Evolutionary conservation across 2,888 invertebrate species (phyloP).

Genomic region (Acleris holmiana): DNA sequence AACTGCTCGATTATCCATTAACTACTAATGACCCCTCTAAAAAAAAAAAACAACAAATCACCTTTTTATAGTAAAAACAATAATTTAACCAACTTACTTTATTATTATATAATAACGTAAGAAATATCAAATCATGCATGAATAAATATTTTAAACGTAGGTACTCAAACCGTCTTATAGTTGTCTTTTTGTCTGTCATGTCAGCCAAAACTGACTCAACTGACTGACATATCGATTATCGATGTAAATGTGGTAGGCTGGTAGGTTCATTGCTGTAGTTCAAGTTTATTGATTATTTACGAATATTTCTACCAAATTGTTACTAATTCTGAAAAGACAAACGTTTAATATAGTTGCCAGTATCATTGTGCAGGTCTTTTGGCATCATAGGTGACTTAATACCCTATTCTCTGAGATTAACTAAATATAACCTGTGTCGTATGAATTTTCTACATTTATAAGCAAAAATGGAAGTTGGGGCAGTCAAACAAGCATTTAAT

Average conservation of each 20-base stretch:
- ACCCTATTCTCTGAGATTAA: not conserved
- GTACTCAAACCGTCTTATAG: too few species aligned
- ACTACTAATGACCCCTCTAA: too few species aligned
- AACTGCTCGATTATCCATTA: not conserved
- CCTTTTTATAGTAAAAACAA: too few species aligned
- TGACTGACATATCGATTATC: too few species aligned
- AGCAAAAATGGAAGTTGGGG: conserved; percentile 74
- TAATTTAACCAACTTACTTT: too few species aligned
- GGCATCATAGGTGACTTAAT: not conserved
- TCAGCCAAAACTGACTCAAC: not conserved
- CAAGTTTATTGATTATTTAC: not conserved
- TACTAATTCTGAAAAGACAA: not conserved
- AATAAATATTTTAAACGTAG: too few species aligned
- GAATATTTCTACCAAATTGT: not conserved
- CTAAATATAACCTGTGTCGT: conserved; percentile 45
- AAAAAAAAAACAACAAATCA: too few species aligned
- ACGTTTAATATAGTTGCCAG: not conserved
- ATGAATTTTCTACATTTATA: conserved; percentile 12
- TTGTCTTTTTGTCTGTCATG: too few species aligned
- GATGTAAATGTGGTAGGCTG: conserved; percentile 3
- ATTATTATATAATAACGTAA: too few species aligned
- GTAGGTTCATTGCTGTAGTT: too few species aligned
- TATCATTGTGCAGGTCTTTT: not conserved
- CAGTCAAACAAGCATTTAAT: conserved; percentile 79
- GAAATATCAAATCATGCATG: too few species aligned